phyloP scores from a whole-genome alignment of 2,888 invertebrate species.

The Spatulosminthurus flaviceps region DNA sequence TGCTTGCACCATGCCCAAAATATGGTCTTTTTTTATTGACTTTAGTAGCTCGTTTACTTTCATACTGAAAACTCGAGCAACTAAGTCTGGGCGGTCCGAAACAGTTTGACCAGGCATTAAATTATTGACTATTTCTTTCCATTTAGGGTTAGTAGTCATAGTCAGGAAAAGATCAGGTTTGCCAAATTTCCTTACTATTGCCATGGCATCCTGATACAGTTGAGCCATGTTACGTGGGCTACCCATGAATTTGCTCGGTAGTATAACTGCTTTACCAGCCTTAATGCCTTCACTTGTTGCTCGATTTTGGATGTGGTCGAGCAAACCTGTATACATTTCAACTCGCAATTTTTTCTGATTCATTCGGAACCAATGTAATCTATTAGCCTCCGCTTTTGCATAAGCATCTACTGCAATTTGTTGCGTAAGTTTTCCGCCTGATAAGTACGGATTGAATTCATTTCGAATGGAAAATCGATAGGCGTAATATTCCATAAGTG shows the following conservation, averaged over 20 bases:
- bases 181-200: slow-evolving; percentile 67
- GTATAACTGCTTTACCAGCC: slow-evolving; percentile 64
- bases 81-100: slow-evolving; percentile 65
- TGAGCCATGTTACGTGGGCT: slow-evolving; percentile 65
- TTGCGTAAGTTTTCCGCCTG: background rate
- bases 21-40: slow-evolving; percentile 50
- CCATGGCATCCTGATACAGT: slow-evolving; percentile 67
- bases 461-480: slow-evolving; percentile 39
- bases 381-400: slow-evolving; percentile 4
- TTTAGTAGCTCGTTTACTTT: slow-evolving; percentile 64
- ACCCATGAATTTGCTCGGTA: slow-evolving; percentile 65
- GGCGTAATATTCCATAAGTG: slow-evolving; percentile 54
- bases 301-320: slow-evolving; percentile 48
- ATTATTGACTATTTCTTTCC: slow-evolving; percentile 66
- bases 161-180: slow-evolving; percentile 67
- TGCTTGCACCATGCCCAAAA: slow-evolving; percentile 35
- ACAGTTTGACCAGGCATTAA: slow-evolving; percentile 62
- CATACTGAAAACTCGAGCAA: slow-evolving; percentile 65
- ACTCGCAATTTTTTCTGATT: slow-evolving; percentile 1
- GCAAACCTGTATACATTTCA: slow-evolving; percentile 48
- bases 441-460: slow-evolving; percentile 10
- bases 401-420: slow-evolving; percentile 2
- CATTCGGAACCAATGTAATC: background rate
- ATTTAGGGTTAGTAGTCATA: slow-evolving; percentile 67
- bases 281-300: slow-evolving; percentile 40